Conservation (phyloP, 1,140 invertebrate genomes). For the Drosophila littoralis region DNA sequence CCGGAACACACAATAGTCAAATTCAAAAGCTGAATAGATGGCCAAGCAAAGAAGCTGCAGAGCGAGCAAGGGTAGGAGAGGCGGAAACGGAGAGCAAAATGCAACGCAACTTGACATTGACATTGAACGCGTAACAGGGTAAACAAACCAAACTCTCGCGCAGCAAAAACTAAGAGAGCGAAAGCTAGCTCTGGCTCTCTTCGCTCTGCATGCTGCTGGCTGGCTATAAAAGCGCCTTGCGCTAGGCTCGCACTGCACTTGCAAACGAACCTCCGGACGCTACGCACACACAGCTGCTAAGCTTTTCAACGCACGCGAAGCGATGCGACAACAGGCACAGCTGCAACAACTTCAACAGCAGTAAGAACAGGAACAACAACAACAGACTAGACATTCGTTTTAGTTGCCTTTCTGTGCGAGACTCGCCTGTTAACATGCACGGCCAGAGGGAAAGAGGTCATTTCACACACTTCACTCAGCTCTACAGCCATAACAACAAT, state of each 20-base stretch:
- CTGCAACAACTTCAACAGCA: neutral
- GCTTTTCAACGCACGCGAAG: neutral
- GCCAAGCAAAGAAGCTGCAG: neutral
- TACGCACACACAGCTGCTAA: neutral
- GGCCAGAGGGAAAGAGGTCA: neutral
- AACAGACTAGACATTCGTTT: neutral
- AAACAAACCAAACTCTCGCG: neutral
- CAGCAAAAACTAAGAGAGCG: neutral
- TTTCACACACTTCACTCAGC: neutral
- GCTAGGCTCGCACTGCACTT: slow-evolving; percentile 34
- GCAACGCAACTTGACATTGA: slow-evolving; percentile 42
- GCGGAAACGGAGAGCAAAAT: slow-evolving; percentile 4
- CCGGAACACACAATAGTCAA: neutral
- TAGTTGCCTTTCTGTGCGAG: neutral
- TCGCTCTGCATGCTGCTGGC: neutral
- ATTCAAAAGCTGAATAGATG: neutral
- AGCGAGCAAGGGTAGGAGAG: neutral
- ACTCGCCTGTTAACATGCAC: neutral
- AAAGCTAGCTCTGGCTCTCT: slow-evolving; percentile 10
- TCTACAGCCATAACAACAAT: neutral
- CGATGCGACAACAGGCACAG: neutral
- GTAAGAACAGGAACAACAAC: neutral
- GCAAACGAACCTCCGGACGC: slow-evolving; percentile 12
- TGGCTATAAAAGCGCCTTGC: slow-evolving; percentile 35
- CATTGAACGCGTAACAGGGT: neutral